Percentiles rank a stretch among this genome's conserved stretches.
Conservation (phyloP, 2,797 vertebrate genomes). For the Pangasius sanitwongsei region DNA sequence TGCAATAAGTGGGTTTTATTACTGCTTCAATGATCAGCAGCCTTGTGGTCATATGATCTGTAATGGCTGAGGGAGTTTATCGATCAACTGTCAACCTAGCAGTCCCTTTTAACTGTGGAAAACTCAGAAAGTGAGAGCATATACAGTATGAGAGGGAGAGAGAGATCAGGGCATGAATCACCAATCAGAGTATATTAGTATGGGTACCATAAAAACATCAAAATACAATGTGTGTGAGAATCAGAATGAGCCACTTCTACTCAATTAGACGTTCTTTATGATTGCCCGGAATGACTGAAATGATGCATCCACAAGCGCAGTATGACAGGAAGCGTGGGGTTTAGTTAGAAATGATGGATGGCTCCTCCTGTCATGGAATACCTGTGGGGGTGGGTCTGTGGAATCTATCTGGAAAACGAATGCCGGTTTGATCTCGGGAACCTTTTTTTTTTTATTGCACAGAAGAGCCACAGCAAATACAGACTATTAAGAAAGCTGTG, state of each 20-base stretch:
- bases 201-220: constrained; percentile 1
- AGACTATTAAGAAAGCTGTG: neutral
- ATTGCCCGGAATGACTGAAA: constrained; percentile 43
- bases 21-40: constrained; percentile 28
- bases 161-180: neutral
- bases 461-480: neutral
- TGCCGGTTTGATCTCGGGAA: constrained; percentile 22
- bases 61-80: constrained; percentile 11
- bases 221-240: constrained; percentile 14
- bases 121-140: neutral
- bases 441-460: neutral
- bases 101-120: constrained; percentile 7
- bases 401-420: constrained; percentile 9
- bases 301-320: constrained; percentile 39
- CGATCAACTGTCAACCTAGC: constrained; percentile 23
- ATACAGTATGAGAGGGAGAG: neutral
- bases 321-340: constrained; percentile 41
- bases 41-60: neutral
- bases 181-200: constrained; percentile 7
- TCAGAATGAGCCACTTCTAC: constrained; percentile 26
- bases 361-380: constrained; percentile 39
- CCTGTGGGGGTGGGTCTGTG: constrained; percentile 39
- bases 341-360: constrained; percentile 56
- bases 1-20: constrained; percentile 23
- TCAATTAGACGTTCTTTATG: constrained; percentile 34